phyloP scores from a whole-genome alignment of 2,113 vertebrate species.

The Sander vitreus region DNA sequence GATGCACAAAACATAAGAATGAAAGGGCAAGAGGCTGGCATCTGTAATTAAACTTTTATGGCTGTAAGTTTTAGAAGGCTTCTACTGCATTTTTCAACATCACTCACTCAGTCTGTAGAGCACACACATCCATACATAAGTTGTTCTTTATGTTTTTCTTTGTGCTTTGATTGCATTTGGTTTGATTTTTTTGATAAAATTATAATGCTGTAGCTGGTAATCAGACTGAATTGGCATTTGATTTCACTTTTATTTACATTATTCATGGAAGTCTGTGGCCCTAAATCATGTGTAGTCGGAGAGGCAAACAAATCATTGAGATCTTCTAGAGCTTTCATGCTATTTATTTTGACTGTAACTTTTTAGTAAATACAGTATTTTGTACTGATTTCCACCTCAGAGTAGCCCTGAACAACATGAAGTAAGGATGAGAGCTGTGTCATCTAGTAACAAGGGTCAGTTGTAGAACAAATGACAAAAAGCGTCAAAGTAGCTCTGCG shows the following conservation, averaged over 20 bases:
- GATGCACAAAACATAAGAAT: slow-evolving; percentile 2
- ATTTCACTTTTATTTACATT: neutral
- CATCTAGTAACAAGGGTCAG: neutral
- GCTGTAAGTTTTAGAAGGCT: slow-evolving; percentile 33
- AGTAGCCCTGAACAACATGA: neutral
- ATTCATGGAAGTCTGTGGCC: neutral
- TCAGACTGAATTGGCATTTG: neutral
- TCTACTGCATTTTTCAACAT: slow-evolving; percentile 44
- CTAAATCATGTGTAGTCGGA: neutral
- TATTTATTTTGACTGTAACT: neutral
- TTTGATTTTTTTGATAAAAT: neutral
- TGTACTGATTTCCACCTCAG: neutral
- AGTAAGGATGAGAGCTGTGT: neutral
- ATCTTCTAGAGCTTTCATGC: neutral
- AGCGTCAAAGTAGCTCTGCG: neutral
- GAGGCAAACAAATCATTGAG: neutral
- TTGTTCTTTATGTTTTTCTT: neutral
- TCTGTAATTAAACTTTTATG: slow-evolving; percentile 51
- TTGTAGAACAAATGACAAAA: slow-evolving; percentile 17
- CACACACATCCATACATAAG: neutral
- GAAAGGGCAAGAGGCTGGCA: neutral
- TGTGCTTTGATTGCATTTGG: neutral
- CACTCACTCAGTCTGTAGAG: neutral
- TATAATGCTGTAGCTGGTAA: neutral
- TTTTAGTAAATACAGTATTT: neutral